Evolutionary conservation across 2,797 vertebrate species (phyloP).

Genomic region (Pseudotriccus pelzelni): DNA sequence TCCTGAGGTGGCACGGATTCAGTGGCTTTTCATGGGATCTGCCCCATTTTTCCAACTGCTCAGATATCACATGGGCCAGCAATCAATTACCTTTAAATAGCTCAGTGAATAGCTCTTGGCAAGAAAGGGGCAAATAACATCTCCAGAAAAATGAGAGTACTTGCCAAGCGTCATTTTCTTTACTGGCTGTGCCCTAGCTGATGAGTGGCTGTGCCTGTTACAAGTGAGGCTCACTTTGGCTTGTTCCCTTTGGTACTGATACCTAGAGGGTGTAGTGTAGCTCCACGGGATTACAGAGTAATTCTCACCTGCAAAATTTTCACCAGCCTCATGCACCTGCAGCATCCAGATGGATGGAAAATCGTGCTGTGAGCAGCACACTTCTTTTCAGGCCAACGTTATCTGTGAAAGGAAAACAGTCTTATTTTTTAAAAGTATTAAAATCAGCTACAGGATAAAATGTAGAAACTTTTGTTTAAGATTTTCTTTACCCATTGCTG

Average conservation of each 20-base stretch:
- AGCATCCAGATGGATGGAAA: neutral
- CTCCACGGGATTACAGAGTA: neutral
- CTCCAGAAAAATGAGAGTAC: neutral
- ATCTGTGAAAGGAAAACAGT: neutral
- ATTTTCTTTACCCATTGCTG: neutral
- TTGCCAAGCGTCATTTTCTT: neutral
- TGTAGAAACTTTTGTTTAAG: neutral
- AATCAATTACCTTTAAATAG: neutral
- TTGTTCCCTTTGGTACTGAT: neutral
- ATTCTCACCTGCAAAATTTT: neutral
- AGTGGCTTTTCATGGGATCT: neutral
- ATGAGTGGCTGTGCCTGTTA: neutral
- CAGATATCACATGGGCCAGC: neutral
- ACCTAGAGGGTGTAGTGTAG: no score
- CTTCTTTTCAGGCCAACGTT: neutral
- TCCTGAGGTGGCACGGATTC: neutral
- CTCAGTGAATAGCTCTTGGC: neutral
- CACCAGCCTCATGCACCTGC: neutral
- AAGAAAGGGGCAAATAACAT: neutral
- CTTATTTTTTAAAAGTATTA: neutral
- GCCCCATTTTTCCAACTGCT: neutral
- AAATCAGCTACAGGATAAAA: neutral
- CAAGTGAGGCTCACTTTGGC: neutral
- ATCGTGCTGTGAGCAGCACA: fast-evolving
- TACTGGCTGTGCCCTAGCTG: neutral